These are phyloP conservation scores for Nemotelus pantherinus DNA, from an alignment of 2,888 invertebrate genomes.

Conservation along the genomic window DNA sequence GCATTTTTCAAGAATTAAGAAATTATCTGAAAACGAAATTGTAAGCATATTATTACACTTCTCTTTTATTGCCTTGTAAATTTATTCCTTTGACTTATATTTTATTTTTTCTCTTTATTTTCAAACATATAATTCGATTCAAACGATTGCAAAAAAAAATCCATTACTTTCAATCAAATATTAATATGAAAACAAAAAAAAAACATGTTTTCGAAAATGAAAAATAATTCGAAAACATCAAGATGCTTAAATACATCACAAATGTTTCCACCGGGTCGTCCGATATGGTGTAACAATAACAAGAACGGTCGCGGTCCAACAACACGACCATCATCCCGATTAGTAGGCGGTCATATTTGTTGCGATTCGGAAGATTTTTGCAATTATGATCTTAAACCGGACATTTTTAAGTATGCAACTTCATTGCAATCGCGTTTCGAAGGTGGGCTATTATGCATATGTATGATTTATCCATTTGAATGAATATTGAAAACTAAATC, in stretches of 20 bases:
- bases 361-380: conserved; percentile 63
- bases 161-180: conserved; percentile 22
- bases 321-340: conserved; percentile 59
- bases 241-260: conserved; percentile 62
- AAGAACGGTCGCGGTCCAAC: conserved; percentile 61
- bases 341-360: conserved; percentile 61
- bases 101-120: conserved; percentile 11
- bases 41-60: conserved; percentile 6
- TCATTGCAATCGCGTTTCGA: conserved; percentile 53
- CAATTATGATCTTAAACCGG: conserved; percentile 65
- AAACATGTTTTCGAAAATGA: background rate
- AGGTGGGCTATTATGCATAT: conserved; percentile 52
- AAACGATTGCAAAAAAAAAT: conserved; percentile 42
- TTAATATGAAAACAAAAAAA: conserved; percentile 1
- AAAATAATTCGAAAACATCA: conserved; percentile 9
- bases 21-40: conserved; percentile 53
- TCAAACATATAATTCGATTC: conserved; percentile 26
- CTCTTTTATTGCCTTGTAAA: background rate
- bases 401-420: conserved; percentile 59
- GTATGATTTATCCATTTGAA: conserved; percentile 35
- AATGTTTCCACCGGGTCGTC: conserved; percentile 63
- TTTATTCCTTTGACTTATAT: conserved; percentile 10
- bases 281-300: conserved; percentile 64
- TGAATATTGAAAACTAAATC: conserved; percentile 45
- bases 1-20: no score